These are phyloP conservation scores for Omphaloscelis lunosa DNA, from an alignment of 2,888 invertebrate genomes.

Conservation along the genomic window DNA sequence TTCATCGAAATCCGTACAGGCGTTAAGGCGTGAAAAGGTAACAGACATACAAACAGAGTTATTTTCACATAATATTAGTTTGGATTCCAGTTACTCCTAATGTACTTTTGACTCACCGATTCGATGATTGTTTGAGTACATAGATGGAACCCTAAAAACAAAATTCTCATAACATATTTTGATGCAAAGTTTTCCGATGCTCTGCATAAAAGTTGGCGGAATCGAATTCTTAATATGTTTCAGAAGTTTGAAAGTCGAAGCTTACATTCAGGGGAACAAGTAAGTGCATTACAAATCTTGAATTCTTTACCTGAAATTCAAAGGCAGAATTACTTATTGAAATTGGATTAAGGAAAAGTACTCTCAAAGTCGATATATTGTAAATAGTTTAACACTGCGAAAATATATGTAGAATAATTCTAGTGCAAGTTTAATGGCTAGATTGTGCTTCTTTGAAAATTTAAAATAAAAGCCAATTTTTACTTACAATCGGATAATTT, in stretches of 20 bases:
- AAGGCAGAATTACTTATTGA: background rate
- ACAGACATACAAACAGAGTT: background rate
- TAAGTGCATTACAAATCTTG: conserved; percentile 3
- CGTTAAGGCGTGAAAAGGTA: background rate
- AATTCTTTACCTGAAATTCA: conserved; percentile 5
- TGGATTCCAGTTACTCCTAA: background rate
- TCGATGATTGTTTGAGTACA: background rate
- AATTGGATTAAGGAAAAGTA: background rate
- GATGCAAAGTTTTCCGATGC: background rate
- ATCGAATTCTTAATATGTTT: conserved; percentile 18
- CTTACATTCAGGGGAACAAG: background rate
- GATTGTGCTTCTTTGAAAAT: background rate
- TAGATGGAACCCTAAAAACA: background rate
- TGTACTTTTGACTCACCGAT: background rate
- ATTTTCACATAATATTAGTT: background rate
- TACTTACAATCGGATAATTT: background rate
- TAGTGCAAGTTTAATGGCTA: background rate
- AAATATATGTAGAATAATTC: background rate
- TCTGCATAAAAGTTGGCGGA: conserved; percentile 8
- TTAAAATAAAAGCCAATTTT: background rate
- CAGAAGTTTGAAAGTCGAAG: conserved; percentile 15
- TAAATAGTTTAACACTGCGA: background rate
- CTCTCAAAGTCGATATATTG: background rate
- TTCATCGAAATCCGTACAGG: background rate
- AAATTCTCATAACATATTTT: conserved; percentile 17